Conservation (phyloP, 2,797 vertebrate genomes). For the Phataginus tricuspis region DNA sequence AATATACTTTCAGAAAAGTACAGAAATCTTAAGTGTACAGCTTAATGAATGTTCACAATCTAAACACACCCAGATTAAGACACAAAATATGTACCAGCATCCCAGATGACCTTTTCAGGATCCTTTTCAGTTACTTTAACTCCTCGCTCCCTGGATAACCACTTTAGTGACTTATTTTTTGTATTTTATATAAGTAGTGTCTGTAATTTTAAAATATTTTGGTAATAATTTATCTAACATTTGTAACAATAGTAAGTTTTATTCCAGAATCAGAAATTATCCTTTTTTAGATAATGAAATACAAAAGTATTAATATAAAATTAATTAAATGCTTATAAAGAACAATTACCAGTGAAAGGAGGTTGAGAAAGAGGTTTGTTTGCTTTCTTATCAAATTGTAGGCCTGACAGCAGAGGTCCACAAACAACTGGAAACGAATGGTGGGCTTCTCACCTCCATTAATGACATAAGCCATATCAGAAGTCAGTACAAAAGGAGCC, state of each 20-base stretch:
- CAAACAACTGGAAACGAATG: constrained; percentile 98
- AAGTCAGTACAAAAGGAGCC: constrained; percentile 97
- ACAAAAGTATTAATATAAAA: constrained; percentile 52
- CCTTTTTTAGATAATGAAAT: constrained; percentile 5
- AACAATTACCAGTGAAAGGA: constrained; percentile 94
- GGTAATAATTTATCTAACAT: constrained; percentile 41
- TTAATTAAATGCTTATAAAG: constrained; percentile 21
- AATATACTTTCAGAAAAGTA: background rate
- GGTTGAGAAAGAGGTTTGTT: constrained; percentile 96
- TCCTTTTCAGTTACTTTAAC: background rate
- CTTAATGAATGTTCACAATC: background rate
- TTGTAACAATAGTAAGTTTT: constrained; percentile 32
- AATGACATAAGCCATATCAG: constrained; percentile 99
- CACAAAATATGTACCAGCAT: background rate
- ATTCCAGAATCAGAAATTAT: constrained; percentile 54
- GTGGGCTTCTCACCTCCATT: constrained; percentile 98
- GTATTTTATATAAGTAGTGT: background rate
- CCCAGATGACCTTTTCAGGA: background rate
- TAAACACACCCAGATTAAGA: background rate
- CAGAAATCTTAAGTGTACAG: background rate
- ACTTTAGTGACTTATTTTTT: background rate
- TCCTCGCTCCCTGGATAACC: background rate
- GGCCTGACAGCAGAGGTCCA: constrained; percentile 97
- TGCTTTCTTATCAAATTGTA: constrained; percentile 98
- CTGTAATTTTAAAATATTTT: constrained; percentile 48